Base-by-base conservation (phyloP, 2,113 vertebrate genomes). In the Poecilia latipinna region DNA sequence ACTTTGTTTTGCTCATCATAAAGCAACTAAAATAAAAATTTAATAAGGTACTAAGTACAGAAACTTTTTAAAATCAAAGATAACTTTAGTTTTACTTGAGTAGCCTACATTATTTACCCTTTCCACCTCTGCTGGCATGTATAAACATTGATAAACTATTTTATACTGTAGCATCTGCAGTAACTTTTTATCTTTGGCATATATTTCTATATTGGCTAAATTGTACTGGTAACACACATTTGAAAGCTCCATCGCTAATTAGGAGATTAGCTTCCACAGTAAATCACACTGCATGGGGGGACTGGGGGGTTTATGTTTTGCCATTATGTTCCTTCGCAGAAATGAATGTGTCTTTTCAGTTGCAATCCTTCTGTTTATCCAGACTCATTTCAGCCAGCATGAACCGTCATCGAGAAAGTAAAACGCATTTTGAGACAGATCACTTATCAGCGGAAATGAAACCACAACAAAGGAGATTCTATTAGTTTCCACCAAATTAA, bases 401-500 rank as follows among this genome's bases (percentile, higher is more conserved):
- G 71, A 54, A 72, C 66, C 44, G 39, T 24, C 51, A 74, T 33
- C 33, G 67, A 57, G 51, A 67, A 61, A 48, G 17, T 64, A 17
- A 67, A 72, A 87, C 62, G 42, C 24, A 82, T 84, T 62, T 63
- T n/a, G 68, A 80, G 73, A 65, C 37, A 70, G 79, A 80, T 89
- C 62, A 28, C 65, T 74, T 78, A 82, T 86, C 86, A 81, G 75
- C 65, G 61, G 87, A 88, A 86, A 88, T 89, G 44, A 89, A 88
- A 73, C 67, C 85, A 77, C 73, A 72, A 78, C 71, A 51, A 63
- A 78, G 33, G 64, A 79, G 65, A 78, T 35, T 72, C 48, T 70
- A 77, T 80, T 83, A 80, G 81, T 89, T 79, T 82, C 63, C 51
- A 66, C 19, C 22, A 83, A 86, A 91, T 89, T 85, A 88, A 83